Base-by-base conservation (phyloP, 1,140 invertebrate species). In the Drosophila aff. region DNA sequence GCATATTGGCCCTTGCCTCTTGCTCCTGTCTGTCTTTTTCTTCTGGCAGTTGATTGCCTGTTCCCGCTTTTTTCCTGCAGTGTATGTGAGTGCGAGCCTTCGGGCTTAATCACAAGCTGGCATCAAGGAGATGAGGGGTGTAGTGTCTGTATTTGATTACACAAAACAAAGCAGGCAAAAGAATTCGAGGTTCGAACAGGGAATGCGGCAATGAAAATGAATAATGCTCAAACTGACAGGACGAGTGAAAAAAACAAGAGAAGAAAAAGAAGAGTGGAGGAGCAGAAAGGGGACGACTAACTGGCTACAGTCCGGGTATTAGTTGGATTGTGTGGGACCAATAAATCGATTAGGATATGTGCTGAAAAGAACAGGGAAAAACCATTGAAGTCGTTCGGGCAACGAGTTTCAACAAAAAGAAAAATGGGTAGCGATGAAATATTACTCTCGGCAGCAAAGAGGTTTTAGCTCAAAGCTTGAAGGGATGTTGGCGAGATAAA, bases 81-180 rank as follows among this genome's bases (percentile, higher is more conserved):
- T 41, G 53, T 68, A 46, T 63, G 28, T 64, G 41, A 57, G 43
- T 23, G 46, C 43, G 15, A 73, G 72, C 67, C 71, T 89, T 79
- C 84, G 85, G 84, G 76, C 76, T 83, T 89, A 89, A 89, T 86
- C 83, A 79, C 55, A 86, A 78, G 64, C 71, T 76, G 83, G 72
- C 66, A 84, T 72, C 33, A 59, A 50, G 55, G 72, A 59, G 72
- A 59, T 33, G 31, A 43, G 57, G 50, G 41, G 31, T 59, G 52
- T 60, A 44, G 64, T 62, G 75, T 62, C 49, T 69, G 74, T 80
- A 79, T 79, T 79, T 79, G 77, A 79, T 79, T 79, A 79, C 61
- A 79, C 77, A 79, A 43, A 78, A 72, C 74, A 77, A 52, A 57
- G 66, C 65, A 40, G 50, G 66, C 18, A 79, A 79, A 79, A 38